phyloP scores from a whole-genome alignment of 2,113 vertebrate species.

The Erinaceus europaeus region DNA sequence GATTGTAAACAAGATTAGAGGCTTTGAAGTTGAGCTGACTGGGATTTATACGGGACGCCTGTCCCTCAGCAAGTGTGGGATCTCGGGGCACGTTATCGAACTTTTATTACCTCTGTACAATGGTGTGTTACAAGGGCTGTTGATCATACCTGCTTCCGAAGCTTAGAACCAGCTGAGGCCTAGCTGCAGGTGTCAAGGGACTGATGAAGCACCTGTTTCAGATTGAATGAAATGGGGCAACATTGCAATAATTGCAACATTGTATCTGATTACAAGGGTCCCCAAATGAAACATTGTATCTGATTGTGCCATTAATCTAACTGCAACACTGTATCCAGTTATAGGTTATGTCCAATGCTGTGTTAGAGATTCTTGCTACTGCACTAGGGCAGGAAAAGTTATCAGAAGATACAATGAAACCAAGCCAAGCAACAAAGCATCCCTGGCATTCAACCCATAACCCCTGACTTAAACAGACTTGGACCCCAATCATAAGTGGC shows the following conservation, averaged over 20 bases:
- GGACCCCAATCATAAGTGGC: neutral
- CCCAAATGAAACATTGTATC: too few species aligned
- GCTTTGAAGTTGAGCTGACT: conserved; percentile 5
- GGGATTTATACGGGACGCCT: neutral
- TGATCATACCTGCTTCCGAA: neutral
- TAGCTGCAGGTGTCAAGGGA: neutral
- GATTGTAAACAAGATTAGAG: neutral
- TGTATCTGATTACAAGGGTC: too few species aligned
- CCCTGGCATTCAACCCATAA: neutral
- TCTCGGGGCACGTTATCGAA: neutral
- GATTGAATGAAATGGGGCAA: too few species aligned
- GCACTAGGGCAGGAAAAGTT: conserved; percentile 37
- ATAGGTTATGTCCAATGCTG: too few species aligned
- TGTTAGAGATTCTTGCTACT: neutral
- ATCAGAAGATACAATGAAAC: neutral
- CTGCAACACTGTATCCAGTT: too few species aligned
- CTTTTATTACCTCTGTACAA: neutral
- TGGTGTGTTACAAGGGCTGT: neutral
- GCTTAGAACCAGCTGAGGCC: neutral
- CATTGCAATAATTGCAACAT: too few species aligned
- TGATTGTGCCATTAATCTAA: too few species aligned
- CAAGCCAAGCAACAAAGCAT: neutral
- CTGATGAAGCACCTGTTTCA: too few species aligned
- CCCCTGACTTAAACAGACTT: neutral
- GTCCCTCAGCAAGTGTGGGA: neutral